A percentile compares a stretch with the other conserved stretches of the same genome.
These are phyloP conservation scores for Neotoma lepida DNA, from an alignment of 2,113 vertebrate species.

Conservation along the genomic window DNA sequence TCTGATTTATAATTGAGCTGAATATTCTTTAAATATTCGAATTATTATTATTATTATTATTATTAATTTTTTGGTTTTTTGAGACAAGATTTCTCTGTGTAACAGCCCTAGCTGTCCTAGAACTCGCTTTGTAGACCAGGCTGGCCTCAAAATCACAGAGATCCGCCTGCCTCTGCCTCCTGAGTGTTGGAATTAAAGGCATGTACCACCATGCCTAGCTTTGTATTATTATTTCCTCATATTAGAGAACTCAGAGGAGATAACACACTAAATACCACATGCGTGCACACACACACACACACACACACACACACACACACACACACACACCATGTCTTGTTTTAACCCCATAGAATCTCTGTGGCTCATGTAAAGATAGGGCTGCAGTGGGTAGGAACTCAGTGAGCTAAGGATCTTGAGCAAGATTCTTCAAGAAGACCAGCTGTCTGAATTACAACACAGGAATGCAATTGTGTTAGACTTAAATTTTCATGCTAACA, in stretches of 20 bases:
- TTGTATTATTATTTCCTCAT: not conserved
- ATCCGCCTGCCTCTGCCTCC: not conserved
- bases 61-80: not conserved
- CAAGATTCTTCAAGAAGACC: not conserved
- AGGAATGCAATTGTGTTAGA: not conserved
- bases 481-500: not conserved
- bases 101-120: not conserved
- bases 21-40: not conserved
- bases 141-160: not conserved
- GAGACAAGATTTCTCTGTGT: not conserved
- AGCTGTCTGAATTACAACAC: not conserved
- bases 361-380: not conserved
- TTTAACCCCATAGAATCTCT: not conserved
- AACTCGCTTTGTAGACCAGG: not conserved
- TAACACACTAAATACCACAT: not conserved
- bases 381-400: not conserved
- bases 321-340: not conserved
- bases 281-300: not conserved
- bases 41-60: not conserved
- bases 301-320: not conserved
- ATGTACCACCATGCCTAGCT: not conserved
- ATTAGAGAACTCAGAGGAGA: not conserved
- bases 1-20: not conserved
- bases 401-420: not conserved
- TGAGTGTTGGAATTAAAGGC: not conserved